Base-by-base conservation (phyloP, 2,113 vertebrate species). In the Ochotona princeps region DNA sequence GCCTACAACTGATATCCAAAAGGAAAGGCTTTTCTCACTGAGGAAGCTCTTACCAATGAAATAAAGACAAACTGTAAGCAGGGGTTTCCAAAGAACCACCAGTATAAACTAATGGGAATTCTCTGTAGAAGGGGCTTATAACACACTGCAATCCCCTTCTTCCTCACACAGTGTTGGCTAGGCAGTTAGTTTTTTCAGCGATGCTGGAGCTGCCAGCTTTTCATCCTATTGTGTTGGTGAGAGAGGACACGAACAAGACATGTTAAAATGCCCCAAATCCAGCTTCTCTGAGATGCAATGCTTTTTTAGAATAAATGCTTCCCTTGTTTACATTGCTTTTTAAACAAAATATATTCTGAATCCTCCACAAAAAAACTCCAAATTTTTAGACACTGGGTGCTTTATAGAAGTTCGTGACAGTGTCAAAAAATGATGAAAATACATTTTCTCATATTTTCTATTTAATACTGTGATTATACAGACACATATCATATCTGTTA, bases 381-480 rank as follows among this genome's bases (percentile, higher is more conserved):
- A 44, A 44, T 44, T 44, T 44, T 44, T 44, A 44, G 38, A 44
- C 38, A 44, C 38, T 44, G 38, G 38, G 38, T 90, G 32, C 80
- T 87, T 90, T 92, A 12, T 21, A 65, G 18, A 80, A 26, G 18
- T 87, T 87, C 75, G 20, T 47, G 83, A 47, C 51, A 92, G 90
- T 74, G 49, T 35, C 38, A 44, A 61, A 73, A 76, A 38, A 67
- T 57, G 35, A 92, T 78, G 10, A 85, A 85, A 91, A 86, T 9
- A 74, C 8, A 32, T 78, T 76, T 79, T 30, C 72, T n/a, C 14
- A 94, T 7, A 73, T n/a, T 70, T 94, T 60, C 35, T 57, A 26
- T 13, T 66, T 73, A 63, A 35, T 4, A 89, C 66, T 92, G 65
- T 63, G 21, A 8, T 30, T 23, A 47, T 51, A 13, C 25, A 66